Conservation (phyloP, 2,797 vertebrate genomes). For the Bradypodion ventrale region DNA sequence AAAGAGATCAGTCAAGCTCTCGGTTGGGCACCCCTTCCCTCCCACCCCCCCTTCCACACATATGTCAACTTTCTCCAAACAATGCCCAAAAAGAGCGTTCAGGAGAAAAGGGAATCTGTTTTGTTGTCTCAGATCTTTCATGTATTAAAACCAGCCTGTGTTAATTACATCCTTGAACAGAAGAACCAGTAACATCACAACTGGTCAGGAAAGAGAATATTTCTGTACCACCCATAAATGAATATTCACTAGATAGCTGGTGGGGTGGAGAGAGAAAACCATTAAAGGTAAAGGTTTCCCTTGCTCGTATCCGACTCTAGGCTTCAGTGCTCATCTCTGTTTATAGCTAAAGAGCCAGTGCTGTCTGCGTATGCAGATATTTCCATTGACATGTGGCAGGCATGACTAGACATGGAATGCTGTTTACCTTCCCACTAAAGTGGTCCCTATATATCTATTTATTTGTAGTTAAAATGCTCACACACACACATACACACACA, state of each 20-base stretch:
- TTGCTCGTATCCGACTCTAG: too few relatives aligned
- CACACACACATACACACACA: neutral
- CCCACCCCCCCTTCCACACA: slow-evolving; percentile 16
- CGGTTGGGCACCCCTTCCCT: slow-evolving; percentile 23
- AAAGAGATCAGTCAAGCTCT: neutral
- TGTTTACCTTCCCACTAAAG: too few relatives aligned
- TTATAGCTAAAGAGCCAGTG: too few relatives aligned
- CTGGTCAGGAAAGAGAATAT: neutral
- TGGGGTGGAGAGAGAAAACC: too few relatives aligned
- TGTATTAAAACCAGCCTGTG: neutral
- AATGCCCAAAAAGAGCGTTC: slow-evolving; percentile 7
- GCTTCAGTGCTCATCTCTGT: too few relatives aligned
- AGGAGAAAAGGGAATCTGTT: fast-evolving
- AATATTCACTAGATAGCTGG: neutral
- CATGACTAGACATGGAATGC: too few relatives aligned
- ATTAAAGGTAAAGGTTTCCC: neutral
- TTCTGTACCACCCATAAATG: neutral
- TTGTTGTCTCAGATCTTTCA: neutral
- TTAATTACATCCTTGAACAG: neutral
- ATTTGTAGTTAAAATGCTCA: too few relatives aligned
- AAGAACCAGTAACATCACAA: neutral
- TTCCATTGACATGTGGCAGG: too few relatives aligned
- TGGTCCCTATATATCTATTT: too few relatives aligned
- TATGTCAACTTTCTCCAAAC: neutral
- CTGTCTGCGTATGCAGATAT: too few relatives aligned